A percentile compares a stretch with the other conserved stretches of the same genome.
These are phyloP conservation scores for Anastrepha obliqua DNA, from an alignment of 1,140 invertebrate species.

Conservation along the genomic window DNA sequence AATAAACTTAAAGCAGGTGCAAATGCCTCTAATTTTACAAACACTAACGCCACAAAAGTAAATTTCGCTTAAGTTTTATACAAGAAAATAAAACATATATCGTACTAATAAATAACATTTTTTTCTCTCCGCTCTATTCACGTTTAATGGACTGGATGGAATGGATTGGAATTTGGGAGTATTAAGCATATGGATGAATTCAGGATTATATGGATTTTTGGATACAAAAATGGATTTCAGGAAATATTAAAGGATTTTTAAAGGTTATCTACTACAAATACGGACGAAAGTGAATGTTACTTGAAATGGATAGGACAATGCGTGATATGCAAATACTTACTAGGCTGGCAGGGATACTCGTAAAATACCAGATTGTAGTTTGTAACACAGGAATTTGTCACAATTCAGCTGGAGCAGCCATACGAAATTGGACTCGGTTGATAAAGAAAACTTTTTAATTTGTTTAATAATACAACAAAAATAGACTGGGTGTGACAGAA, in stretches of 20 bases:
- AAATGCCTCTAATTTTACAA: neutral
- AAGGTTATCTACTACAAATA: neutral
- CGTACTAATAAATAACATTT: slow-evolving; percentile 22
- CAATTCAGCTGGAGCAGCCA: neutral
- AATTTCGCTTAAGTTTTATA: neutral
- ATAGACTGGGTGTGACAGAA: neutral
- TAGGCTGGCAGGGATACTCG: neutral
- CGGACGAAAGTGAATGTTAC: neutral
- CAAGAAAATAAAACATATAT: neutral
- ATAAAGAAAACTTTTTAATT: neutral
- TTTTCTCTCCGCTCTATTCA: slow-evolving; percentile 43
- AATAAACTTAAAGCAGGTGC: neutral
- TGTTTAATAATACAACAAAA: neutral
- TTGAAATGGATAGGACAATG: neutral
- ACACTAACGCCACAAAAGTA: neutral
- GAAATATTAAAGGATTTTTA: neutral
- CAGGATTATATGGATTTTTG: slow-evolving; percentile 28
- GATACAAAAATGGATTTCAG: slow-evolving; percentile 25
- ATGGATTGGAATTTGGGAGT: slow-evolving; percentile 13
- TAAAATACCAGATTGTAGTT: neutral
- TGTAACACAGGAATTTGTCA: neutral
- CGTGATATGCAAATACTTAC: neutral
- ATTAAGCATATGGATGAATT: slow-evolving; percentile 14
- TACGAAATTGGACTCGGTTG: neutral
- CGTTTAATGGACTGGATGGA: slow-evolving; percentile 36